Conservation (phyloP, 2,888 invertebrate genomes). For the Hirtodrosophila histrioides region DNA sequence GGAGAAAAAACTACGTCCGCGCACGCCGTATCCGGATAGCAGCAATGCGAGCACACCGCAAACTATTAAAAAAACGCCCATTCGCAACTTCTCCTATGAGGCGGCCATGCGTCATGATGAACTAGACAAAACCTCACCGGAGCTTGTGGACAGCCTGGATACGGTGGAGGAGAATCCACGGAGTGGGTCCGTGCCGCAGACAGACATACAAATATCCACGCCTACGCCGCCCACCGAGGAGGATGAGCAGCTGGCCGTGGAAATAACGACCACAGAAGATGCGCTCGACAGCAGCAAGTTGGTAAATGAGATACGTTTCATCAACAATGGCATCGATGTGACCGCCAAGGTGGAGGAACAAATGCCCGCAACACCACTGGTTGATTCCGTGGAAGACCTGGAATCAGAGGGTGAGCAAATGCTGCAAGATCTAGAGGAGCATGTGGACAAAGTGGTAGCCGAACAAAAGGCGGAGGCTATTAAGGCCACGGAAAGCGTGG, state of each 20-base stretch:
- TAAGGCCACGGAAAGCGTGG: conserved; percentile 27
- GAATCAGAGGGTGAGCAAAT: conserved; percentile 57
- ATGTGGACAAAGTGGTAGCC: conserved; percentile 52
- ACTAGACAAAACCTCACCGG: conserved; percentile 76
- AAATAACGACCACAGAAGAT: conserved; percentile 81
- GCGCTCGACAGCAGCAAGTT: conserved; percentile 75
- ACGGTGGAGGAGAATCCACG: conserved; percentile 59
- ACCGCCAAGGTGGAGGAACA: conserved; percentile 79
- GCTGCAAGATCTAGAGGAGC: conserved; percentile 48
- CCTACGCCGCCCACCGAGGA: conserved; percentile 79
- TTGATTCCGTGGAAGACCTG: conserved; percentile 56
- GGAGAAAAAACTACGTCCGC: conserved; percentile 77
- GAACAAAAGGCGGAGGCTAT: conserved; percentile 44
- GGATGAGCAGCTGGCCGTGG: conserved; percentile 82
- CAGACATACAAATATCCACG: conserved; percentile 56
- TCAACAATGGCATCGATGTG: conserved; percentile 84
- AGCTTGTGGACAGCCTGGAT: conserved; percentile 77
- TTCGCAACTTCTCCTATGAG: conserved; percentile 79
- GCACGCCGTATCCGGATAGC: conserved; percentile 82
- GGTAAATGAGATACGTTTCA: conserved; percentile 83
- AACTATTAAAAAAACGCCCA: conserved; percentile 70
- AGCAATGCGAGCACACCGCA: conserved; percentile 70
- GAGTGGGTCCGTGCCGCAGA: conserved; percentile 33
- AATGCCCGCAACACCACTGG: conserved; percentile 59
- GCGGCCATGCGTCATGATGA: conserved; percentile 75